These are phyloP conservation scores for Zoanthus solanderi DNA, from an alignment of 92 coral and sea anemone species.

Conservation along the genomic window DNA sequence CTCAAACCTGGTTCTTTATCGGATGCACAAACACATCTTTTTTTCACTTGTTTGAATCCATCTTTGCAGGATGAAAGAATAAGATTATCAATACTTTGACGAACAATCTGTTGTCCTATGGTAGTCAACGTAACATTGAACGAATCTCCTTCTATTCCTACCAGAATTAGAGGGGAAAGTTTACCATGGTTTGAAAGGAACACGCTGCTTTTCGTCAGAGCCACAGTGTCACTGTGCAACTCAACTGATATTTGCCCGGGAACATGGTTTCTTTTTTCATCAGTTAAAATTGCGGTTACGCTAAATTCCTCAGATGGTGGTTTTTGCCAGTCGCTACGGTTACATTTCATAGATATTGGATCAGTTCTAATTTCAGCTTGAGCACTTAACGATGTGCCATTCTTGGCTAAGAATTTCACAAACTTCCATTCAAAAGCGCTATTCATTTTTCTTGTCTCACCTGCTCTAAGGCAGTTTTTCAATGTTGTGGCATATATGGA, in stretches of 20 bases:
- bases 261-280: conserved; percentile 74
- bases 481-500: conserved; percentile 89
- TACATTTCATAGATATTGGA: conserved; percentile 70
- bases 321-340: conserved; percentile 59
- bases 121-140: conserved; percentile 62
- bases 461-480: conserved; percentile 75
- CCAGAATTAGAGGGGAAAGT: conserved; percentile 1
- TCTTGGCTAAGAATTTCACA: conserved; percentile 57
- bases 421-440: conserved; percentile 83
- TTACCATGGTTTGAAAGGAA: conserved; percentile 33
- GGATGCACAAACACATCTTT: conserved; percentile 62
- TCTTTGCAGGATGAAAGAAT: conserved; percentile 66
- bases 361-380: conserved; percentile 78
- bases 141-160: conserved; percentile 55
- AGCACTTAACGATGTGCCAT: conserved; percentile 49
- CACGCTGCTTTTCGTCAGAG: conserved; percentile 27
- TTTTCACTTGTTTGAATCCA: conserved; percentile 54
- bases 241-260: conserved; percentile 63
- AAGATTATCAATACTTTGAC: conserved; percentile 48
- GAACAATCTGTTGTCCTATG: conserved; percentile 69
- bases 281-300: conserved; percentile 58
- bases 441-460: conserved; percentile 77
- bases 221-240: conserved; percentile 19
- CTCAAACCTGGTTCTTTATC: conserved; percentile 7
- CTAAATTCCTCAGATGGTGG: conserved; percentile 77